Conservation (phyloP, 2,888 invertebrate genomes). For the Opisthograptis luteolata region DNA sequence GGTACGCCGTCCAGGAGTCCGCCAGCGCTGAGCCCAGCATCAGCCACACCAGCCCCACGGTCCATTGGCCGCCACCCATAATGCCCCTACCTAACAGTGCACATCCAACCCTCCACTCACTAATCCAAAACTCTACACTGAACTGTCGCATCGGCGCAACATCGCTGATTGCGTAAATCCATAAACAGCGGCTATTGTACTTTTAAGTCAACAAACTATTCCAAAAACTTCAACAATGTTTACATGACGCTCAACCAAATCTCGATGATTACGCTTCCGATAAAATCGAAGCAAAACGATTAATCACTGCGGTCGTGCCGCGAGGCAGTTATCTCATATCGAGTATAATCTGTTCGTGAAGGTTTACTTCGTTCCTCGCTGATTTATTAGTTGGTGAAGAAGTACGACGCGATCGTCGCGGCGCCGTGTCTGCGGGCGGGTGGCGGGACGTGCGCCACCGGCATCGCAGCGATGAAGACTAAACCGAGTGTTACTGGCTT, state of each 20-base stretch:
- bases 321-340: slow-evolving; percentile 74
- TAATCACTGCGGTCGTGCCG: slow-evolving; percentile 66
- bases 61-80: slow-evolving; percentile 53
- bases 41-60: slow-evolving; percentile 63
- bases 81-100: slow-evolving; percentile 57
- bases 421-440: slow-evolving; percentile 53
- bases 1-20: slow-evolving; percentile 87
- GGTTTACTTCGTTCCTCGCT: slow-evolving; percentile 68
- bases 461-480: slow-evolving; percentile 75
- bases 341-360: slow-evolving; percentile 73
- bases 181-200: slow-evolving; percentile 49
- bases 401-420: slow-evolving; percentile 71
- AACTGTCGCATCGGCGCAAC: slow-evolving; percentile 44
- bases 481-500: slow-evolving; percentile 37
- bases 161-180: slow-evolving; percentile 51
- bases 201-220: slow-evolving; percentile 64
- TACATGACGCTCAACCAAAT: slow-evolving; percentile 55
- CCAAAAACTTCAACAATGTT: slow-evolving; percentile 74
- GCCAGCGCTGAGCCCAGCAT: slow-evolving; percentile 79
- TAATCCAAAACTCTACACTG: slow-evolving; percentile 44
- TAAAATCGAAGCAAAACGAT: slow-evolving; percentile 67
- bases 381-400: slow-evolving; percentile 76
- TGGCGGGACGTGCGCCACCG: slow-evolving; percentile 68
- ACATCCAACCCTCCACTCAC: slow-evolving; percentile 57
- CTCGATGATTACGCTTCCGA: slow-evolving; percentile 66